Conservation (phyloP, 1,140 invertebrate genomes). For the Ylistrum balloti region DNA sequence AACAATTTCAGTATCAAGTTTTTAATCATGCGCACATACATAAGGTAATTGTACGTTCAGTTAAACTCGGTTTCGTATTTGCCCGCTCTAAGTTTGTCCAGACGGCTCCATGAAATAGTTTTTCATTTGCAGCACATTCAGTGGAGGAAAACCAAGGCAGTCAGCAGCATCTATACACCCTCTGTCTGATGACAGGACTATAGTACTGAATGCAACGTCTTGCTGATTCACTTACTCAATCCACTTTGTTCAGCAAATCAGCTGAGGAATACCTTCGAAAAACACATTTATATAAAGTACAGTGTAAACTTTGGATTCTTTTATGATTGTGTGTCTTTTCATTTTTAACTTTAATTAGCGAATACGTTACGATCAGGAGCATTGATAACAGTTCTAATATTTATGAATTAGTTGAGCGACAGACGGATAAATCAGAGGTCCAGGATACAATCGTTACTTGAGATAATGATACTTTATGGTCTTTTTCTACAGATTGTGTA, state of each 20-base stretch:
- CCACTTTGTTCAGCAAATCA: conserved; percentile 58
- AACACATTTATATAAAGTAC: background rate
- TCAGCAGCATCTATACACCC: conserved; percentile 48
- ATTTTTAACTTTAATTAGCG: too few species aligned
- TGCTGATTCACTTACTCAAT: conserved; percentile 1
- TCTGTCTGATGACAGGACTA: conserved; percentile 42
- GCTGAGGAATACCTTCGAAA: conserved; percentile 52
- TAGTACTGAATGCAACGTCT: background rate
- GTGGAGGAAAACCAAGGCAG: conserved; percentile 45
- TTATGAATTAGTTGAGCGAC: too few species aligned
- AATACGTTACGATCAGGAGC: too few species aligned
- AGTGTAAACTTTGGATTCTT: background rate
- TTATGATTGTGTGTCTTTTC: too few species aligned
- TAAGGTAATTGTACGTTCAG: too few species aligned
- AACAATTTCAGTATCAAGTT: too few species aligned
- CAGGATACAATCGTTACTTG: too few species aligned
- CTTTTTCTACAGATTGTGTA: too few species aligned
- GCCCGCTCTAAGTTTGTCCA: conserved; percentile 46
- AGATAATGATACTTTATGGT: too few species aligned
- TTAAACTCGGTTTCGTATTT: conserved; percentile 28
- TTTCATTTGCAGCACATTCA: conserved; percentile 53
- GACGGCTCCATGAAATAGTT: conserved; percentile 46
- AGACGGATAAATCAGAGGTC: too few species aligned
- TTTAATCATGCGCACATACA: too few species aligned
- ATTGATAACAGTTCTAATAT: too few species aligned